Base-by-base conservation (phyloP, 2,888 invertebrate species). In the Mactromeris polynyma region DNA sequence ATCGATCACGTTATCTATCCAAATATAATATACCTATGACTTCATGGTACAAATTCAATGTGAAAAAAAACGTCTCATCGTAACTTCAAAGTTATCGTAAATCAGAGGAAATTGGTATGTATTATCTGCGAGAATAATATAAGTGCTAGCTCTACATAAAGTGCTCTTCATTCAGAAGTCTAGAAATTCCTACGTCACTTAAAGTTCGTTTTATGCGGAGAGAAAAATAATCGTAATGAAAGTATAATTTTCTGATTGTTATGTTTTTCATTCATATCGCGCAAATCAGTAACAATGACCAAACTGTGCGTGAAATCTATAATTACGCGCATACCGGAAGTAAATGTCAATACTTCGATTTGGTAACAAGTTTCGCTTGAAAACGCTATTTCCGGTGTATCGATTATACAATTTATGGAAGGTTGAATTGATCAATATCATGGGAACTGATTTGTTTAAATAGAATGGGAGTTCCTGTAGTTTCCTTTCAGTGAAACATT, bases 291-390 rank as follows among this genome's bases (percentile, higher is more conserved):
- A 33, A 33, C 73, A 73, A 73, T 73, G 73, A 83, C 38, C 33
- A 36, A 42, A 81, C 81, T 21, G 58, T 46, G 79, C 77, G 51
- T 93, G 93, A 93, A 77, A 58, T 69, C 58, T 33, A 80, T 84
- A 79, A 79, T 54, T 84, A 51, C 84, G 31, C 11, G 33, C 17
- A 36, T 26, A 84, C 79, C 33, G 84, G 84, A 84, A 79, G 79
- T 58, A 38, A 33, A 58, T 84, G 51, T 78, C 78, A 79, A 79
- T 78, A 84, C 21, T 79, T 79, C 54, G 79, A 79, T 84, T 84
- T 26, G 73, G 54, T 84, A 54, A 79, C 79, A 78, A 51, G 79
- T 84, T 54, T 78, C 21, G 79, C 77, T 79, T 79, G 78, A 40
- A 84, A 79, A 58, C 78, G 21, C 54, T 42, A 78, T 84, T 84